Base-by-base conservation (phyloP, 2,797 vertebrate species). In the Lateolabrax maculatus region DNA sequence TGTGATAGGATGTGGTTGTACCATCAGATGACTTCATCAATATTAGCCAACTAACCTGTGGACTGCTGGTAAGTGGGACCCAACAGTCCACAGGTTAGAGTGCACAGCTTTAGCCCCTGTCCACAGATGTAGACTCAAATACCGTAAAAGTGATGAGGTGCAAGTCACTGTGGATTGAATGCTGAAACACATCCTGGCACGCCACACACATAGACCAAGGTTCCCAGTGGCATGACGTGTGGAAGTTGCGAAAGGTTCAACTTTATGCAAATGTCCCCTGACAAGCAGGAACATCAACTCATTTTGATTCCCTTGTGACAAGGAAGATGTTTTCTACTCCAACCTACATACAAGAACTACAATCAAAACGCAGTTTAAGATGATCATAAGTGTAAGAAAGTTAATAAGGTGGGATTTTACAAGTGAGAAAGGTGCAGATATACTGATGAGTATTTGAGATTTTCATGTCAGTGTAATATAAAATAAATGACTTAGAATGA, bases 1-100 rank as follows among this genome's bases (percentile, higher is more conserved):
- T 73, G 68, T 77, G 66, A 69, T 52, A 55, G 63, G 25, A 77
- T 39, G 34, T 16, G 44, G 44, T 31, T 18, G 51, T 6, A 27
- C 27, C 51, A 67, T 27, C 64, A 62, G 49, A 81, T 29, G 46
- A 78, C 84, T 77, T 75, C 13, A 81, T 77, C 62, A 77, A 19
- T 58, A 52, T 77, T 52, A 66, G 58, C 60, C 19, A 18, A 49
- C 31, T 66, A 29, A 56, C 36, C 39, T 16, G 41, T 60, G 15
- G 55, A 44, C 12, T 29, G 31, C 44, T 52, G 52, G 15, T 13
- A 29, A 29, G 34, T 10, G 55, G 66, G 37, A 29, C 37, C 12
- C 11, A 6, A 39, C 31, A 7, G 53, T 18, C 34, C 43, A 34
- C 57, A 61, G 2, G 4, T 58, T 31, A 31, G 31, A n/a, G 12